phyloP scores from a whole-genome alignment of 2,797 vertebrate species.

The Tenualosa ilisha region DNA sequence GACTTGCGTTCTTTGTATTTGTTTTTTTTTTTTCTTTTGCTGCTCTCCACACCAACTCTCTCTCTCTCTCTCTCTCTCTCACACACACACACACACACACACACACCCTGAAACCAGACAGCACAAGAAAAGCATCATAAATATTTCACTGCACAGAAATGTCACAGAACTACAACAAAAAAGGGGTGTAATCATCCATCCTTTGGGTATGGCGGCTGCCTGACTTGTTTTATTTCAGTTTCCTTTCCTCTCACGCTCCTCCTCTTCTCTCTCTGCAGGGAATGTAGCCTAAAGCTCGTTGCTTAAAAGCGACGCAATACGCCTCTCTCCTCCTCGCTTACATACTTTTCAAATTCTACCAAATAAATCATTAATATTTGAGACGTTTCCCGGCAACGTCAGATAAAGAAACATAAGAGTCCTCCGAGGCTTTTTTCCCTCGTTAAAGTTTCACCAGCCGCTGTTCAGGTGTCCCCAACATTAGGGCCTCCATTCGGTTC shows the following conservation, averaged over 20 bases:
- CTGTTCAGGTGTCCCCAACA: slow-evolving; percentile 12
- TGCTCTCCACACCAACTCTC: slow-evolving; percentile 9
- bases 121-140: slow-evolving; percentile 75
- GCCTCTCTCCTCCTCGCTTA: slow-evolving; percentile 30
- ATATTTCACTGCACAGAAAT: slow-evolving; percentile 79
- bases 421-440: not conserved
- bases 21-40: not conserved
- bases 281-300: slow-evolving; percentile 37
- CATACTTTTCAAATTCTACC: slow-evolving; percentile 73
- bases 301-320: slow-evolving; percentile 68
- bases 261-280: slow-evolving; percentile 35
- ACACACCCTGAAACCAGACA: slow-evolving; percentile 59
- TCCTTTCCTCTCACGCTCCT: not conserved
- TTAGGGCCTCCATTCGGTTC: not conserved
- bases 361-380: slow-evolving; percentile 79
- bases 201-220: slow-evolving; percentile 64
- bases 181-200: slow-evolving; percentile 71
- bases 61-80: not conserved
- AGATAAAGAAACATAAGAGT: slow-evolving; percentile 27
- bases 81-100: not conserved
- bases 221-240: not conserved
- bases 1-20: too few species aligned
- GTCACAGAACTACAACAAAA: slow-evolving; percentile 67
- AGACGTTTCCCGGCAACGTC: slow-evolving; percentile 60
- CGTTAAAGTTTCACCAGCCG: slow-evolving; percentile 44